Percentiles rank a stretch among this genome's conserved stretches.
These are phyloP conservation scores for Andrena haemorrhoa DNA, from an alignment of 2,888 invertebrate species.

Conservation along the genomic window DNA sequence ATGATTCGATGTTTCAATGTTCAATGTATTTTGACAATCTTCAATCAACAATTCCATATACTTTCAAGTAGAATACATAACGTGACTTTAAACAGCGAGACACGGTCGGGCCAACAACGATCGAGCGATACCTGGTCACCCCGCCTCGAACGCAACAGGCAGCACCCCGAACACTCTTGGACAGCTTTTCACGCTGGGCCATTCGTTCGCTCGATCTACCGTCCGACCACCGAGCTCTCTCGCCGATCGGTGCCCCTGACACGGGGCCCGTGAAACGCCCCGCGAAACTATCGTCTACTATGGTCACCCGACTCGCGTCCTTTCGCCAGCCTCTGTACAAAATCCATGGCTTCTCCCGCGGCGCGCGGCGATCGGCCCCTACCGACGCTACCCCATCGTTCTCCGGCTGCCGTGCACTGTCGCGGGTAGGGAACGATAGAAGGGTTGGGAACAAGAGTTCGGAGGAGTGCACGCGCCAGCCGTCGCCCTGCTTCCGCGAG, in stretches of 20 bases:
- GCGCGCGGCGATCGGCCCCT: not conserved
- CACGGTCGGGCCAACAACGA: slow-evolving; percentile 45
- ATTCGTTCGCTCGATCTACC: too few relatives aligned
- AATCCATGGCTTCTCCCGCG: not conserved
- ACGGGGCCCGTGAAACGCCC: too few relatives aligned
- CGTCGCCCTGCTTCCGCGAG: not conserved
- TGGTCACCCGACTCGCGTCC: too few relatives aligned
- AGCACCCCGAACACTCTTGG: too few relatives aligned
- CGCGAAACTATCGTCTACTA: too few relatives aligned
- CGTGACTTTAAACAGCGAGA: slow-evolving; percentile 65
- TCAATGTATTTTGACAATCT: slow-evolving; percentile 79
- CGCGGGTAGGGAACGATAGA: not conserved
- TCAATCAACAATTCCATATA: slow-evolving; percentile 80
- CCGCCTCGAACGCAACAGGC: too few relatives aligned
- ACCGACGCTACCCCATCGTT: not conserved
- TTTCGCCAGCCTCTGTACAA: too few relatives aligned
- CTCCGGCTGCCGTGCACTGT: not conserved
- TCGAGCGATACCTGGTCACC: slow-evolving; percentile 16
- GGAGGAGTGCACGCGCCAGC: not conserved
- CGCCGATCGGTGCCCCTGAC: too few relatives aligned
- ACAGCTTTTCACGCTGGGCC: too few relatives aligned
- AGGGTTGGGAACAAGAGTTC: not conserved
- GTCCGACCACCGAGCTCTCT: too few relatives aligned
- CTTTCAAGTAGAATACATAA: slow-evolving; percentile 78
- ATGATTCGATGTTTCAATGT: slow-evolving; percentile 74